Conservation (phyloP, 2,888 invertebrate genomes). For the Drosophila phalerata region DNA sequence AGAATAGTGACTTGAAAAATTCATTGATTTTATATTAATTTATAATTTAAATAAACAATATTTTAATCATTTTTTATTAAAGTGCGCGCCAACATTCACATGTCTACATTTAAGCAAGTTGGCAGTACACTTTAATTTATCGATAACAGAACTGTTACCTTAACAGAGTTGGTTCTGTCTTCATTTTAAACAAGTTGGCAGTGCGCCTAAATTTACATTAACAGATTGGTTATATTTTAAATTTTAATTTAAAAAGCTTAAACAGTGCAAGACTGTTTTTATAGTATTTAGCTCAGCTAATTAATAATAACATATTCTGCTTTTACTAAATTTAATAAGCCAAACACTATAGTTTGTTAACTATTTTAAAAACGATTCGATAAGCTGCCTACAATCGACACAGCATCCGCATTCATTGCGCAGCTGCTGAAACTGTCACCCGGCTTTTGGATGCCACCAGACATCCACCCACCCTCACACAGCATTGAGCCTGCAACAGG, state of each 20-base stretch:
- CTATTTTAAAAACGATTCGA: neutral
- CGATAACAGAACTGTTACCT: too few relatives aligned
- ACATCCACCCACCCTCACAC: slow-evolving; percentile 35
- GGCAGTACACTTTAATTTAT: too few relatives aligned
- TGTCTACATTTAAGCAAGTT: too few relatives aligned
- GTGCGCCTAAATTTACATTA: neutral
- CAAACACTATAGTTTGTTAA: neutral
- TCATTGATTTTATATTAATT: too few relatives aligned
- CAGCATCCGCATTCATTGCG: slow-evolving; percentile 58
- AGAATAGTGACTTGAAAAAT: too few relatives aligned
- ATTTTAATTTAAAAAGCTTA: slow-evolving; percentile 4
- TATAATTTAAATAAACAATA: too few relatives aligned
- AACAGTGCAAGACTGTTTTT: neutral
- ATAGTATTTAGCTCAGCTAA: neutral
- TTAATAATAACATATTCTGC: neutral
- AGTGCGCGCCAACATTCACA: slow-evolving; percentile 13
- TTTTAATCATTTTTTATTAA: too few relatives aligned
- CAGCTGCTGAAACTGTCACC: slow-evolving; percentile 66
- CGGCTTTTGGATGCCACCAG: slow-evolving; percentile 68
- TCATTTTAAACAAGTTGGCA: slow-evolving; percentile 15
- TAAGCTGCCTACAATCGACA: slow-evolving; percentile 2
- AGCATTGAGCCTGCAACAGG: slow-evolving; percentile 63
- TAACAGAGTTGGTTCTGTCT: too few relatives aligned
- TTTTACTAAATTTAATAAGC: neutral
- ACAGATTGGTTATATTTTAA: slow-evolving; percentile 1